phyloP scores from a whole-genome alignment of 2,888 invertebrate species.

The Oscheius sp. region DNA sequence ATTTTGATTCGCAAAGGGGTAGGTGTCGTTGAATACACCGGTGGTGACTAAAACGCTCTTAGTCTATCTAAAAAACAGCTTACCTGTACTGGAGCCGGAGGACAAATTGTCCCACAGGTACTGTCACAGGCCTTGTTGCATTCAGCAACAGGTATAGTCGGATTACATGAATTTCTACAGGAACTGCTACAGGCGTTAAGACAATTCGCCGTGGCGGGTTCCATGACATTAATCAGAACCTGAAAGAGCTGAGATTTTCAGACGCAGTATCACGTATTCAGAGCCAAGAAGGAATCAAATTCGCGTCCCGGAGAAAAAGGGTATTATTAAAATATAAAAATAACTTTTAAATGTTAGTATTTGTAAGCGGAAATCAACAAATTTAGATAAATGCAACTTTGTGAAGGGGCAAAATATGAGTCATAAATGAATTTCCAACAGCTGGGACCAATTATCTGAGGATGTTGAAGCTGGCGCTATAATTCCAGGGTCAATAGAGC shows the following conservation, averaged over 20 bases:
- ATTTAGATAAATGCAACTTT: too few species aligned
- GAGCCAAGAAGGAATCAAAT: not conserved
- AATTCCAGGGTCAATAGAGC: too few species aligned
- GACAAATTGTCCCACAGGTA: slow-evolving; percentile 34
- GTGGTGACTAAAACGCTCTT: slow-evolving; percentile 2
- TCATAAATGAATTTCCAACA: too few species aligned
- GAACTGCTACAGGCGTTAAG: slow-evolving; percentile 21
- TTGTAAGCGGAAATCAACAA: too few species aligned
- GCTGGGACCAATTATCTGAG: too few species aligned
- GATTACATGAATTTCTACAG: slow-evolving; percentile 21
- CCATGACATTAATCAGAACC: slow-evolving; percentile 25
- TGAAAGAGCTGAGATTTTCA: not conserved
- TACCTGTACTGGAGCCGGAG: slow-evolving; percentile 18
- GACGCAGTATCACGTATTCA: not conserved
- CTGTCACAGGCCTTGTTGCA: slow-evolving; percentile 29
- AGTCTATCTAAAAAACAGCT: not conserved
- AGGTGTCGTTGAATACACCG: not conserved
- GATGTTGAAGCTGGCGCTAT: too few species aligned
- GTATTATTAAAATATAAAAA: too few species aligned
- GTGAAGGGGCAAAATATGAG: too few species aligned
- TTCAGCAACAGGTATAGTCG: slow-evolving; percentile 1
- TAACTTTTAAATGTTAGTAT: too few species aligned
- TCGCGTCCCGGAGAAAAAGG: too few species aligned
- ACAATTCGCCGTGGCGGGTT: slow-evolving; percentile 25
- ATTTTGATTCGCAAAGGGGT: not conserved